Conservation (phyloP, 23 tunicate species). For the Styela clava region DNA sequence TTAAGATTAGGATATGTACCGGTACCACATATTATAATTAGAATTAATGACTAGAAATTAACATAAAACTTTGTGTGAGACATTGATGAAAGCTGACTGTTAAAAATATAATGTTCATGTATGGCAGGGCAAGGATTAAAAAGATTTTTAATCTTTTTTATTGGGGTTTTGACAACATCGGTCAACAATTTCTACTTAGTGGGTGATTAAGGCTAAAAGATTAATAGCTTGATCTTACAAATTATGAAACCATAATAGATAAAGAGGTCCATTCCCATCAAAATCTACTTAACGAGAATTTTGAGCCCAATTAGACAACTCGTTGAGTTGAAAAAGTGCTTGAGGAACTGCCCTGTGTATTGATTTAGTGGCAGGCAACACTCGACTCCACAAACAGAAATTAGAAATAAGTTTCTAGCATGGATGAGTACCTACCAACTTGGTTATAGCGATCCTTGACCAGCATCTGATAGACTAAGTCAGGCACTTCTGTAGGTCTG, state of each 20-base stretch:
- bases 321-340: not conserved
- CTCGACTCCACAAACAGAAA: not conserved
- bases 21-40: too few relatives aligned
- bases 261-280: not conserved
- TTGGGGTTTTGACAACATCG: not conserved
- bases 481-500: conserved; percentile 96
- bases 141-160: too few relatives aligned
- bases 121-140: too few relatives aligned
- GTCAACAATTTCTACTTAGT: not conserved
- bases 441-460: conserved; percentile 68
- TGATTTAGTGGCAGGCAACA: not conserved
- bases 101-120: too few relatives aligned
- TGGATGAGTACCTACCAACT: conserved; percentile 28
- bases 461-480: conserved; percentile 91
- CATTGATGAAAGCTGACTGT: too few relatives aligned
- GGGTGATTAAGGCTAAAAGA: not conserved
- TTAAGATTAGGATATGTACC: too few relatives aligned
- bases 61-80: too few relatives aligned
- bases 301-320: not conserved
- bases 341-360: not conserved
- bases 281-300: not conserved
- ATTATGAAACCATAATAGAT: not conserved
- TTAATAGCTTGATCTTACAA: not conserved
- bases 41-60: too few relatives aligned
- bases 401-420: not conserved